A percentile compares a stretch with the other conserved stretches of the same genome.
Evolutionary conservation across 2,888 invertebrate genomes (phyloP).

Genomic region (Theretra japonica): DNA sequence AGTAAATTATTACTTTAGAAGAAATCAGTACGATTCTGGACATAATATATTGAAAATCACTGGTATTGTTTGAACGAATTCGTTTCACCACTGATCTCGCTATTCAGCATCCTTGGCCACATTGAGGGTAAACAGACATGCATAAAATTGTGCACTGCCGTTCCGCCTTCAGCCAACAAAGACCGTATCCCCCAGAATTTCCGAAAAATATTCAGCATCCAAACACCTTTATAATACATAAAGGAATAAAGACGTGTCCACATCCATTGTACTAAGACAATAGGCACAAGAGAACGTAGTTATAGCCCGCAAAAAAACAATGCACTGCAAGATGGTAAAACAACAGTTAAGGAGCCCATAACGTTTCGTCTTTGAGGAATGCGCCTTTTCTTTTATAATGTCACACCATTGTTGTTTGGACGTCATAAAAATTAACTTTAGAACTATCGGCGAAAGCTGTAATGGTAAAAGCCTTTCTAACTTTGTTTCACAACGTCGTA

Average conservation of each 20-base stretch:
- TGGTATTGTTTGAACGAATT: background rate
- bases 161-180: conserved; percentile 16
- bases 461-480: conserved; percentile 70
- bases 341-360: conserved; percentile 44
- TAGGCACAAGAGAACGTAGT: conserved; percentile 34
- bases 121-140: conserved; percentile 4
- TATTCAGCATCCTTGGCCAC: conserved; percentile 5
- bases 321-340: conserved; percentile 41
- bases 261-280: conserved; percentile 40
- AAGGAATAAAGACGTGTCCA: conserved; percentile 41
- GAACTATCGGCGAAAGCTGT: conserved; percentile 77
- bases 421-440: conserved; percentile 82
- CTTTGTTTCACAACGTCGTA: background rate
- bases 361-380: conserved; percentile 57
- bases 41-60: background rate
- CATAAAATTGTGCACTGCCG: background rate
- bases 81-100: background rate
- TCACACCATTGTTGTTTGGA: conserved; percentile 67
- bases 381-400: conserved; percentile 70
- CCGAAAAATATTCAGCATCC: background rate
- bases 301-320: conserved; percentile 33
- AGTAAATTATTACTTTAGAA: background rate
- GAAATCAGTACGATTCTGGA: background rate
- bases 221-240: conserved; percentile 19
- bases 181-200: conserved; percentile 15